These are phyloP conservation scores for Ciconia nigra DNA, from an alignment of 2,797 vertebrate genomes.

Conservation along the genomic window DNA sequence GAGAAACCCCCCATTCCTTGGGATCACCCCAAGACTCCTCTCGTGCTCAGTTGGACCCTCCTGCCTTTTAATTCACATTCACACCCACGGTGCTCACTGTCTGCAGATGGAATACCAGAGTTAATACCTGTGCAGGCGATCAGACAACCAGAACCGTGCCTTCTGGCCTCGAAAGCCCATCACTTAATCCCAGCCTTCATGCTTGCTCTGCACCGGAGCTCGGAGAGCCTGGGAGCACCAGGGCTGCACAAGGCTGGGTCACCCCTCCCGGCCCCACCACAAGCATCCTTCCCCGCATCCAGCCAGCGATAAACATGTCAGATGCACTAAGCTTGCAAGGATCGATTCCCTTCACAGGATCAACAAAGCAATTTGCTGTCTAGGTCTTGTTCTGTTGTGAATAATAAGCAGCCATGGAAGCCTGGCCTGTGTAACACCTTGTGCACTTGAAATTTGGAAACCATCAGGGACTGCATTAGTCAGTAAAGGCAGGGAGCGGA, in stretches of 20 bases:
- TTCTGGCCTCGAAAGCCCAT: not conserved
- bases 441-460: not conserved
- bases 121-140: rapidly evolving
- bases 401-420: constrained; percentile 44
- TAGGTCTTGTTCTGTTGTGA: constrained; percentile 32
- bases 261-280: rapidly evolving
- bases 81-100: rapidly evolving
- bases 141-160: not conserved
- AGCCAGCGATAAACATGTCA: constrained; percentile 4
- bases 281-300: not conserved
- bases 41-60: rapidly evolving
- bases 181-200: not conserved
- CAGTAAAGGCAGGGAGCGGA: not conserved
- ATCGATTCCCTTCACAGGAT: constrained; percentile 59
- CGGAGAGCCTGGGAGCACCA: not conserved
- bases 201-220: not conserved
- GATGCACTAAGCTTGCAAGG: not conserved
- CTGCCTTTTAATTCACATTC: not conserved
- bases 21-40: not conserved
- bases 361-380: constrained; percentile 66
- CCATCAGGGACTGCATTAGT: not conserved
- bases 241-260: not conserved
- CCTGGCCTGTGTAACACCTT: not conserved
- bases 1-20: not conserved
- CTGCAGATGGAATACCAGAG: rapidly evolving